Evolutionary conservation across 2,888 invertebrate species (phyloP).

Genomic region (Protophormia terraenovae): DNA sequence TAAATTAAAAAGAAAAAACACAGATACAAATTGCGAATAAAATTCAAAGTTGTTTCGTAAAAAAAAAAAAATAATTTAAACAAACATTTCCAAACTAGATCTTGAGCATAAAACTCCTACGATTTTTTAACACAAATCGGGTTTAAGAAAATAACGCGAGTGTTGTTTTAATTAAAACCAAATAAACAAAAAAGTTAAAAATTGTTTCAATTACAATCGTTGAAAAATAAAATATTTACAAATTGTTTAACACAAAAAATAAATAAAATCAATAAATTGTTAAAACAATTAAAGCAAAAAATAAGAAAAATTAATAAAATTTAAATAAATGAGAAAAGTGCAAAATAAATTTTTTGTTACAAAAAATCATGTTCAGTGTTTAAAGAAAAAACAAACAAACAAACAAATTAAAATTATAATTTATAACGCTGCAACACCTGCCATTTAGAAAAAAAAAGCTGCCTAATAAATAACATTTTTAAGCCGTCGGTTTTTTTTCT

Average conservation of each 20-base stretch:
- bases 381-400: not conserved
- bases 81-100: slow-evolving; percentile 34
- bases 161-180: not conserved
- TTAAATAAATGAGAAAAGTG: not conserved
- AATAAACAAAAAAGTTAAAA: not conserved
- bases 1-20: slow-evolving; percentile 12
- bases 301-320: not conserved
- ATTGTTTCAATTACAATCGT: not conserved
- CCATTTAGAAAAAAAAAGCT: slow-evolving; percentile 14
- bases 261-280: slow-evolving; percentile 29
- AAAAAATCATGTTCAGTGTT: slow-evolving; percentile 35
- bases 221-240: slow-evolving; percentile 14
- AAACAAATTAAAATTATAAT: not conserved
- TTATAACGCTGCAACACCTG: slow-evolving; percentile 4
- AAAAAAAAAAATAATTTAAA: slow-evolving; percentile 35
- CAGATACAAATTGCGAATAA: slow-evolving; percentile 2
- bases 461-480: not conserved
- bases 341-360: slow-evolving; percentile 2
- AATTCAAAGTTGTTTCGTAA: slow-evolving; percentile 13
- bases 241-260: slow-evolving; percentile 33
- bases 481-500: slow-evolving; percentile 52
- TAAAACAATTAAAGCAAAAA: slow-evolving; percentile 22
- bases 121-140: slow-evolving; percentile 9
- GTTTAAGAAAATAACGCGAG: slow-evolving; percentile 31
- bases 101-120: slow-evolving; percentile 37